A percentile compares a stretch with the other conserved stretches of the same genome.
These are phyloP conservation scores for Catotricha subobsoleta DNA, from an alignment of 2,888 invertebrate genomes.

Conservation along the genomic window DNA sequence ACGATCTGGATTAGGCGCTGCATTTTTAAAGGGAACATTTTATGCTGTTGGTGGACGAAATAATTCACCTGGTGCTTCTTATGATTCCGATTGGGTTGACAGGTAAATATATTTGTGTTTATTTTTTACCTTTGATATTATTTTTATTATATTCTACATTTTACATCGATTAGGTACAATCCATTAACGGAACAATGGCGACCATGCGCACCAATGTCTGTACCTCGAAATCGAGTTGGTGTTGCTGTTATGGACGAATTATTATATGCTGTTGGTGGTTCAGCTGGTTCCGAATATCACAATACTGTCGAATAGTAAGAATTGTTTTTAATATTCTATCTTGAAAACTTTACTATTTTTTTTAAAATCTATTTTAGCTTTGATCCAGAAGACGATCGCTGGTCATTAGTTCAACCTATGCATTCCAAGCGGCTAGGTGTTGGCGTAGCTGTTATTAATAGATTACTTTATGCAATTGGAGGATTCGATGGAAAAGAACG, in stretches of 20 bases:
- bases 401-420: conserved; percentile 62
- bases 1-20: conserved; percentile 71
- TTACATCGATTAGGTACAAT: conserved; percentile 44
- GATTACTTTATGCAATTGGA: conserved; percentile 65
- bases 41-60: conserved; percentile 88
- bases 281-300: conserved; percentile 69
- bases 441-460: conserved; percentile 60
- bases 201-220: conserved; percentile 72
- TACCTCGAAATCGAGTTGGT: conserved; percentile 72
- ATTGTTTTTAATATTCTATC: neutral
- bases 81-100: conserved; percentile 78
- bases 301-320: conserved; percentile 73
- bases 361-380: conserved; percentile 35
- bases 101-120: conserved; percentile 9
- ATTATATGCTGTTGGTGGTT: conserved; percentile 83
- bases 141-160: no score
- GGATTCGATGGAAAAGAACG: conserved; percentile 65
- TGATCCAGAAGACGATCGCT: conserved; percentile 69
- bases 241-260: conserved; percentile 88
- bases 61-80: conserved; percentile 73
- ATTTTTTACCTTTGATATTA: no score
- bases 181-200: conserved; percentile 73
- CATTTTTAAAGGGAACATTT: conserved; percentile 71
- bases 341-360: neutral
- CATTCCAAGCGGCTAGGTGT: conserved; percentile 61